Percentiles rank a stretch among this genome's conserved stretches.
phyloP scores from a whole-genome alignment of 2,797 vertebrate species.

The Moxostoma hubbsi region DNA sequence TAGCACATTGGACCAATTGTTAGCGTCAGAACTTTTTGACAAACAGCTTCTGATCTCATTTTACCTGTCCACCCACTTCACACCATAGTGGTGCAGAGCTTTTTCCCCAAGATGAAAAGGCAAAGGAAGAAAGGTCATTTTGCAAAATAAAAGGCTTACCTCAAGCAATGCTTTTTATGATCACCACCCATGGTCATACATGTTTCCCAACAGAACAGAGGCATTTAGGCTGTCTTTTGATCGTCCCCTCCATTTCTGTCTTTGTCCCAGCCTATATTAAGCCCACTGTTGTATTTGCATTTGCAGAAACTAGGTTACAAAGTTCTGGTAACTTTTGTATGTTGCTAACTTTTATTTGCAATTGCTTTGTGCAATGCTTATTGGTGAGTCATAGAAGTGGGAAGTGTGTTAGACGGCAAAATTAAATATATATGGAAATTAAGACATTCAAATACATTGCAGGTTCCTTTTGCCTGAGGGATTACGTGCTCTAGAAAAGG shows the following conservation, averaged over 20 bases:
- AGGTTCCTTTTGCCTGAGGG: constrained; percentile 43
- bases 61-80: neutral
- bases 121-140: neutral
- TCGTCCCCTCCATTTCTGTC: neutral
- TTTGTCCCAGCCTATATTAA: neutral
- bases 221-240: constrained; percentile 10
- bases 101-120: neutral
- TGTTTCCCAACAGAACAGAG: neutral
- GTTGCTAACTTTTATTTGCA: constrained; percentile 26
- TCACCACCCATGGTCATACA: neutral
- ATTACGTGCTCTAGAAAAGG: constrained; percentile 50
- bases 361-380: constrained; percentile 23
- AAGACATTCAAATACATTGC: constrained; percentile 46
- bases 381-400: constrained; percentile 32
- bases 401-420: constrained; percentile 40
- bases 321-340: constrained; percentile 23
- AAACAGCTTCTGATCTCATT: neutral
- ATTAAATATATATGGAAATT: constrained; percentile 57
- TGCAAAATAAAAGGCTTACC: neutral
- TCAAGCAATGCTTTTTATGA: neutral
- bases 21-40: neutral
- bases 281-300: neutral
- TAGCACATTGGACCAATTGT: too few relatives aligned
- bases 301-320: constrained; percentile 13
- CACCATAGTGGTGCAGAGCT: too few relatives aligned